Evolutionary conservation across 2,113 vertebrate genomes (phyloP), one percentile per base, ranked within the genome.

Genomic region (Neomonachus schauinslandi): DNA sequence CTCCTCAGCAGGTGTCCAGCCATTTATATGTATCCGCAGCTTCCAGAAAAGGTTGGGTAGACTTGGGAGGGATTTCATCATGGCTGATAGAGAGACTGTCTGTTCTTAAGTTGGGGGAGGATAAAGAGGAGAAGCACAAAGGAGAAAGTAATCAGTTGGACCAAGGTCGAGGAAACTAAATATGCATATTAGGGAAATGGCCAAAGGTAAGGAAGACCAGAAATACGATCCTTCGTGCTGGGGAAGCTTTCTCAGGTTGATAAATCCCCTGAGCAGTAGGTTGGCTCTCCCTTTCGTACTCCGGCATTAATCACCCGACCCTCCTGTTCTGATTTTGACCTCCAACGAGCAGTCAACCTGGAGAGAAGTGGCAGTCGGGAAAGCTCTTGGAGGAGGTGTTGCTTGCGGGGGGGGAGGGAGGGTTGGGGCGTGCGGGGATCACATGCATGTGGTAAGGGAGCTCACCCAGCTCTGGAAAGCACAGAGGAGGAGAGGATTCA

Each of bases 41-140:
- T 90, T 90, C 90, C 74, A 65, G 80, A 74, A 90, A 42, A 72
- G 33, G 28, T 72, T 67, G 19, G 42, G 39, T 21, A 63, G 67
- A 81, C 42, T 81, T n/a, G 59, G 53, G 65, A 61, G 72, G 28
- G 55, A 89, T 39, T 72, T 63, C 71, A 49, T 55, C 15, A 28
- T 21, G 39, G 61, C 83, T 5, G n/a, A 86, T 9, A 24, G 59
- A 93, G 74, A 87, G 87, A 65, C 3, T 65, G 13, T 49, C 57
- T 86, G 4, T 77, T 86, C 72, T 59, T 88, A 65, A 87, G 13
- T n/a, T 15, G 31, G 3, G 22, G 8, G 12, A 63, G 49, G 39
- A 5, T 61, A 21, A 24, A 94, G 61, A 65, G 26, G 63, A 63
- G 69, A 59, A 49, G 81, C 11, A 12, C 36, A 61, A 28, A 36